Percentiles rank a stretch among this genome's conserved stretches.
These are phyloP conservation scores for Phyllostomus discolor DNA, from an alignment of 2,113 vertebrate species.

Conservation along the genomic window DNA sequence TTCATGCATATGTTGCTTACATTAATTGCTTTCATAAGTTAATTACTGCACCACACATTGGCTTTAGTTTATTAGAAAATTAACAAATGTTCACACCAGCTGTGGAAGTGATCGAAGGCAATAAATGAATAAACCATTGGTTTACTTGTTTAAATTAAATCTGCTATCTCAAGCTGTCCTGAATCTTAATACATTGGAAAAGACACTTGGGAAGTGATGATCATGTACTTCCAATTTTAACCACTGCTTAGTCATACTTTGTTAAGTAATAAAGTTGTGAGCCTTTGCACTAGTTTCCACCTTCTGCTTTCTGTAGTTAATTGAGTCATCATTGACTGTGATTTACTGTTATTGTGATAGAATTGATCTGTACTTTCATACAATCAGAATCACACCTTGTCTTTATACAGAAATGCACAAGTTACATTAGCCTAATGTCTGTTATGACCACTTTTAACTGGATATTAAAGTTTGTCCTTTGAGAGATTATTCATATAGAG, in stretches of 20 bases:
- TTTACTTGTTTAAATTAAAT: conserved; percentile 56
- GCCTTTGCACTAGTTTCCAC: neutral
- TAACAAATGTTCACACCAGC: conserved; percentile 69
- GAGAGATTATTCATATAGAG: neutral
- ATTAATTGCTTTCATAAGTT: conserved; percentile 61
- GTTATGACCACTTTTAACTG: neutral
- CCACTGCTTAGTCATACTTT: neutral
- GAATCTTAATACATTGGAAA: conserved; percentile 40
- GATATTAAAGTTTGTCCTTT: neutral
- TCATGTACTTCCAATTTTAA: neutral
- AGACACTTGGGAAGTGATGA: neutral
- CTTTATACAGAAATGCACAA: neutral
- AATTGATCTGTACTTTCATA: neutral
- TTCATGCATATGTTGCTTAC: conserved; percentile 64
- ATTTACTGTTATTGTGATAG: neutral
- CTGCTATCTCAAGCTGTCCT: neutral
- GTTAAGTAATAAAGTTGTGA: neutral
- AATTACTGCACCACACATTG: conserved; percentile 47
- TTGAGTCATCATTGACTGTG: neutral
- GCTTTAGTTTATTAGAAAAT: conserved; percentile 59
- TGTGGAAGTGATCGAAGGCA: conserved; percentile 45
- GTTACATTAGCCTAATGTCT: neutral
- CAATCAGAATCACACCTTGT: neutral
- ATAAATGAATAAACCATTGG: neutral
- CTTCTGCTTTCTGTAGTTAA: neutral